phyloP scores from a whole-genome alignment of 2,888 invertebrate genomes.

The Harpalus rubripes region DNA sequence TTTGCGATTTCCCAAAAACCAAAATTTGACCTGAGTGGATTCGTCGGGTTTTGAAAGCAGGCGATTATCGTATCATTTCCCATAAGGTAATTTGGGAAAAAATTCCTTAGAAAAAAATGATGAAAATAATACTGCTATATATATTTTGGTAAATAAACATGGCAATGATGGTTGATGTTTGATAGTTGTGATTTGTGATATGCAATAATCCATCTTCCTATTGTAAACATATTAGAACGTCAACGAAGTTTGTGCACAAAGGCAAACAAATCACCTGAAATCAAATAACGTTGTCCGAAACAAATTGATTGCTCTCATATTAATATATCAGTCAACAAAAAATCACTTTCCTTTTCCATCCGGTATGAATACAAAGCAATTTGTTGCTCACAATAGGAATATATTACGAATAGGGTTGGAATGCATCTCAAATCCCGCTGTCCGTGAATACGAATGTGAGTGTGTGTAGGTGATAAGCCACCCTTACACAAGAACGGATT shows the following conservation, averaged over 20 bases:
- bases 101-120: neutral
- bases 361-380: conserved; percentile 50
- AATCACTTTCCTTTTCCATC: conserved; percentile 40
- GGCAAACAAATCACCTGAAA: conserved; percentile 22
- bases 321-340: conserved; percentile 48
- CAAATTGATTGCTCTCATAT: conserved; percentile 38
- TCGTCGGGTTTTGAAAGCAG: too few species aligned
- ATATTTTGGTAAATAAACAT: neutral
- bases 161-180: neutral
- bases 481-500: neutral
- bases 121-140: too few species aligned
- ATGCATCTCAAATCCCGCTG: conserved; percentile 44
- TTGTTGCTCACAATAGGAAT: conserved; percentile 50
- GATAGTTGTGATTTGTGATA: neutral
- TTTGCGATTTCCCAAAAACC: too few species aligned
- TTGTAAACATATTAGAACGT: conserved; percentile 8
- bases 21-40: too few species aligned
- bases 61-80: too few species aligned
- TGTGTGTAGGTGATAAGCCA: conserved; percentile 43
- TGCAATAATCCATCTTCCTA: neutral
- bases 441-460: conserved; percentile 29
- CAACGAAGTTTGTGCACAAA: neutral
- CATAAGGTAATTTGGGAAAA: neutral
- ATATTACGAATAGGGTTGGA: conserved; percentile 45
- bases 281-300: conserved; percentile 18